Conservation (phyloP, 1,140 invertebrate species). For the Calephelis virginiensis region DNA sequence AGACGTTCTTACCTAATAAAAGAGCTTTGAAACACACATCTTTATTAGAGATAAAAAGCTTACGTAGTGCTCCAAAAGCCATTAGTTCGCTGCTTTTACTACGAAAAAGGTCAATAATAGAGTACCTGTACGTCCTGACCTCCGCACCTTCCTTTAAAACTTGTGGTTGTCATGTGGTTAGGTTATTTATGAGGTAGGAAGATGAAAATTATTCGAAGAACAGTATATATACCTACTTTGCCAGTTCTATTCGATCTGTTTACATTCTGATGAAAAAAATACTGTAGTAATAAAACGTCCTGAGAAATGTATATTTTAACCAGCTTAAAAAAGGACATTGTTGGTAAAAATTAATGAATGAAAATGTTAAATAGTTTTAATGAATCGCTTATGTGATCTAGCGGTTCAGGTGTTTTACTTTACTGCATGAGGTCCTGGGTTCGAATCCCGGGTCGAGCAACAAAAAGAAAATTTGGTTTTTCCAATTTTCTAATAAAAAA, state of each 20-base stretch:
- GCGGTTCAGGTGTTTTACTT: too few relatives aligned
- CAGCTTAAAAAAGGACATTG: too few relatives aligned
- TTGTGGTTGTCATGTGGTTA: slow-evolving; percentile 1
- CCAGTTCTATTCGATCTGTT: background rate
- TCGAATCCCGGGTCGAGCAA: too few relatives aligned
- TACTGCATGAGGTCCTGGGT: too few relatives aligned
- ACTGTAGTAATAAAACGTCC: too few relatives aligned
- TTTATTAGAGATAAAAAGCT: slow-evolving; percentile 3
- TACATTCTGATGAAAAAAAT: background rate
- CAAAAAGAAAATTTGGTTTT: too few relatives aligned
- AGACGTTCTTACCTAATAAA: slow-evolving; percentile 5
- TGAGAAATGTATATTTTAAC: too few relatives aligned
- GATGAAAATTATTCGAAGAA: background rate
- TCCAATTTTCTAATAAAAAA: too few relatives aligned
- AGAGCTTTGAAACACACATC: slow-evolving; percentile 3
- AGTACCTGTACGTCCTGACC: slow-evolving; percentile 3
- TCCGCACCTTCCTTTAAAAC: slow-evolving; percentile 4
- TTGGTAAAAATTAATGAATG: too few relatives aligned
- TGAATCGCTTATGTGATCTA: too few relatives aligned
- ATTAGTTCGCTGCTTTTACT: slow-evolving; percentile 6
- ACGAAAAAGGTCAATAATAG: slow-evolving; percentile 6
- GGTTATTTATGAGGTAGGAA: slow-evolving; percentile 1
- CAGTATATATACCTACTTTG: background rate
- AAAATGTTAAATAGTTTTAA: too few relatives aligned
- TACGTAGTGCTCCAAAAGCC: slow-evolving; percentile 12